Percentiles rank a stretch among this genome's conserved stretches.
Conservation (phyloP, 2,113 vertebrate genomes). For the Tachysurus vachellii region DNA sequence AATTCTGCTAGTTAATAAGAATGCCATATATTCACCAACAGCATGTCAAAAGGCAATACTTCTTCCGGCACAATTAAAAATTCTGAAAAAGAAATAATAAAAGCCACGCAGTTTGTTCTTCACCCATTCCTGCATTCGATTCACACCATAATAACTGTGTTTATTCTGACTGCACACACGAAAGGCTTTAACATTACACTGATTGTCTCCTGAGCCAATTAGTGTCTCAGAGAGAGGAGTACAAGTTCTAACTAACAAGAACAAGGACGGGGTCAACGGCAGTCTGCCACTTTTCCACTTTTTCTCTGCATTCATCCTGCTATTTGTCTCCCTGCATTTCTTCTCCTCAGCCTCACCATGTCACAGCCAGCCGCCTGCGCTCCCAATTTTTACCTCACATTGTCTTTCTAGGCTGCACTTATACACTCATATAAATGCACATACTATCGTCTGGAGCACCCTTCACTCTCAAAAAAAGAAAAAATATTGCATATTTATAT, state of each 20-base stretch:
- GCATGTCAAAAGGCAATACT: background rate
- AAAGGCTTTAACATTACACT: background rate
- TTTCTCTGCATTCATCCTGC: background rate
- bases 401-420: background rate
- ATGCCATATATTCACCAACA: background rate
- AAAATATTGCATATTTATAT: no score
- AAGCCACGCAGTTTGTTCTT: background rate
- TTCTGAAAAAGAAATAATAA: background rate
- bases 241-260: background rate
- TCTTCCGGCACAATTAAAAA: background rate
- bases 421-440: background rate
- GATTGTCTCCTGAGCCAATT: slow-evolving; percentile 17
- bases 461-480: background rate
- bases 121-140: background rate
- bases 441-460: background rate
- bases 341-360: background rate
- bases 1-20: slow-evolving; percentile 2
- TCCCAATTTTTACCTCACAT: background rate
- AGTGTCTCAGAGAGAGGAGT: background rate
- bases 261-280: background rate
- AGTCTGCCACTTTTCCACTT: background rate
- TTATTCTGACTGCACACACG: background rate
- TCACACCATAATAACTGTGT: background rate
- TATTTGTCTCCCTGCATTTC: background rate
- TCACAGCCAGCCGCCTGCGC: background rate